Percentiles rank a stretch among this genome's conserved stretches.
Conservation (phyloP, 1,140 invertebrate genomes). For the Sycophaga agraensis region DNA sequence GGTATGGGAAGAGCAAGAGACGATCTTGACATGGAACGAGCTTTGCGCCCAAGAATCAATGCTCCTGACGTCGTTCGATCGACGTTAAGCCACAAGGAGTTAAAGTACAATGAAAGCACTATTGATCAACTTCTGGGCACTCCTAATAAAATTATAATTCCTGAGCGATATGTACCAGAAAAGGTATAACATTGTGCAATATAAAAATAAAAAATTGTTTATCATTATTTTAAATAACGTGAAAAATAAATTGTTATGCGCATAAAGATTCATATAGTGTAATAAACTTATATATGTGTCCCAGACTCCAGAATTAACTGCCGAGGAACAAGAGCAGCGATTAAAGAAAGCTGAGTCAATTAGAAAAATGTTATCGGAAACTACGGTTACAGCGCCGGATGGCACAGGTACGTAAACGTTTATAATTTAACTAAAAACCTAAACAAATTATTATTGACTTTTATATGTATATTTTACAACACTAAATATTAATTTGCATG, state of each 20-base stretch:
- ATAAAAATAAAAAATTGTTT: background rate
- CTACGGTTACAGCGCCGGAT: slow-evolving; percentile 53
- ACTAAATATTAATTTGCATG: too few relatives aligned
- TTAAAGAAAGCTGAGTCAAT: slow-evolving; percentile 87
- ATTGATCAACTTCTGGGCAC: slow-evolving; percentile 82
- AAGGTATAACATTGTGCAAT: too few relatives aligned
- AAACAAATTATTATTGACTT: too few relatives aligned
- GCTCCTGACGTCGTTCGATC: slow-evolving; percentile 84
- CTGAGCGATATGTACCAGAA: slow-evolving; percentile 88
- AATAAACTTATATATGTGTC: background rate
- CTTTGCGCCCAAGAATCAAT: slow-evolving; percentile 68
- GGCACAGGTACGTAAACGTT: slow-evolving; percentile 37
- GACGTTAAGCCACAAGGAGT: slow-evolving; percentile 67
- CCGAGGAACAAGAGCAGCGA: slow-evolving; percentile 79
- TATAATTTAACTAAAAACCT: too few relatives aligned
- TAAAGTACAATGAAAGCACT: slow-evolving; percentile 73
- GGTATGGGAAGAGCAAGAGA: slow-evolving; percentile 70
- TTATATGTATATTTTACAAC: background rate
- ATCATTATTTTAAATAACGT: too few relatives aligned
- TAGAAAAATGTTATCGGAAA: slow-evolving; percentile 83
- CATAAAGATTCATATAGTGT: too few relatives aligned
- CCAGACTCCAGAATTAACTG: slow-evolving; percentile 73
- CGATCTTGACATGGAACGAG: slow-evolving; percentile 83
- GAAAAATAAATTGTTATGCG: too few relatives aligned
- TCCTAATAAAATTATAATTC: slow-evolving; percentile 88